Conservation (phyloP, 64 coral and sea anemone genomes). For the Stylophora pistillata region DNA sequence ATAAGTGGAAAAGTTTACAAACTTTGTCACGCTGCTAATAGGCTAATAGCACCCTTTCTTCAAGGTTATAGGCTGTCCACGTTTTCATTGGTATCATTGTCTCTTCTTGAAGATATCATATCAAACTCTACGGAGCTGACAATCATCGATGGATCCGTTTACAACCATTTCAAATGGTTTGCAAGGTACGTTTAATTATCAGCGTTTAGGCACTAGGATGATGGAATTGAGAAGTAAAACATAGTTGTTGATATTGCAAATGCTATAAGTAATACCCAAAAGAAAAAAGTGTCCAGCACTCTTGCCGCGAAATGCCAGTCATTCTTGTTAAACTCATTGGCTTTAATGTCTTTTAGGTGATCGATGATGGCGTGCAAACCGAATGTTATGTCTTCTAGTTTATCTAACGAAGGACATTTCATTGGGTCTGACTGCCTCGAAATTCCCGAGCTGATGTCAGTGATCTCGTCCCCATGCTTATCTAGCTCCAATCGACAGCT, state of each 20-base stretch:
- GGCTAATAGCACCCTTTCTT: background rate
- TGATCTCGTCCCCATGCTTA: background rate
- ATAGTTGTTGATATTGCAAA: conserved; percentile 64
- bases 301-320: conserved; percentile 92
- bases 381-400: conserved; percentile 66
- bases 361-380: conserved; percentile 63
- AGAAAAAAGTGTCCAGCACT: conserved; percentile 81
- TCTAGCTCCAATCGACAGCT: conserved; percentile 23
- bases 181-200: background rate
- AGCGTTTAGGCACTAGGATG: background rate
- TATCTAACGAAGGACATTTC: conserved; percentile 23
- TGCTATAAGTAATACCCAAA: conserved; percentile 64
- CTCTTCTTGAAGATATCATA: background rate
- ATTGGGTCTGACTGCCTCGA: conserved; percentile 27
- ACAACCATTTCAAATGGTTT: background rate
- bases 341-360: conserved; percentile 61
- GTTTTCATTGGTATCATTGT: background rate
- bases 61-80: background rate
- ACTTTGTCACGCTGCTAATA: background rate
- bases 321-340: conserved; percentile 58
- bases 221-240: conserved; percentile 85
- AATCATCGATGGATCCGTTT: no score
- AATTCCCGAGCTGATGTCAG: background rate
- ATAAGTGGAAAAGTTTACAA: background rate
- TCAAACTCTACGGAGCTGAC: background rate